Evolutionary conservation across 64 coral and sea anemone genomes (phyloP).

Genomic region (Trachythela sp.): DNA sequence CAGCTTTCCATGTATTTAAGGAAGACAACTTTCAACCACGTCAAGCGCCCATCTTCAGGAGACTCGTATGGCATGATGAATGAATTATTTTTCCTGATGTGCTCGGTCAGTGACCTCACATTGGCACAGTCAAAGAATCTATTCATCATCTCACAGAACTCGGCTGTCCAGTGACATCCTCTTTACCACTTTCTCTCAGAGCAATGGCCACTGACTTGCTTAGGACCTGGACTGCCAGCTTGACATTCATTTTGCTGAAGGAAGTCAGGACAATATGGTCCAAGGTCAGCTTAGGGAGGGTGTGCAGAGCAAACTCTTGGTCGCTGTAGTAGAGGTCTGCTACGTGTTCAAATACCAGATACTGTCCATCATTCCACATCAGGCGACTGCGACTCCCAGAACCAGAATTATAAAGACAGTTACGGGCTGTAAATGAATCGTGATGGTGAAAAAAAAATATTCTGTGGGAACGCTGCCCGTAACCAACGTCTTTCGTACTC

Average conservation of each 20-base stretch:
- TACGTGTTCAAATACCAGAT: no score
- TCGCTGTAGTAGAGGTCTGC: no score
- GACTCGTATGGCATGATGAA: background rate
- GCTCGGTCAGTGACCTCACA: background rate
- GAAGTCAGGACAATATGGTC: background rate
- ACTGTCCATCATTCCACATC: no score
- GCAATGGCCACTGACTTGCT: background rate
- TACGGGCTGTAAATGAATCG: no score
- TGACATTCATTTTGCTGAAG: background rate
- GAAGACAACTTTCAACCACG: background rate
- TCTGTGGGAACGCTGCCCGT: no score
- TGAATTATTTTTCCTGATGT: background rate
- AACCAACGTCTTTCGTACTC: no score
- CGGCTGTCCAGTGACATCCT: background rate
- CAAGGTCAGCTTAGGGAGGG: background rate
- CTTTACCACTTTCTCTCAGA: background rate
- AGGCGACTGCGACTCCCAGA: no score
- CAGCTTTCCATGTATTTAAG: background rate
- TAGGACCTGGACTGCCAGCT: background rate
- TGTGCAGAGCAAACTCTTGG: background rate
- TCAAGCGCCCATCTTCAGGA: background rate
- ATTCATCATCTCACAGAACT: slow-evolving; percentile 8
- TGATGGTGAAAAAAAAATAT: no score
- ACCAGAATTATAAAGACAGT: no score
- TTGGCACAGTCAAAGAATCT: background rate